Conservation (phyloP, 2,888 invertebrate species). For the Coecobrya sp. region DNA sequence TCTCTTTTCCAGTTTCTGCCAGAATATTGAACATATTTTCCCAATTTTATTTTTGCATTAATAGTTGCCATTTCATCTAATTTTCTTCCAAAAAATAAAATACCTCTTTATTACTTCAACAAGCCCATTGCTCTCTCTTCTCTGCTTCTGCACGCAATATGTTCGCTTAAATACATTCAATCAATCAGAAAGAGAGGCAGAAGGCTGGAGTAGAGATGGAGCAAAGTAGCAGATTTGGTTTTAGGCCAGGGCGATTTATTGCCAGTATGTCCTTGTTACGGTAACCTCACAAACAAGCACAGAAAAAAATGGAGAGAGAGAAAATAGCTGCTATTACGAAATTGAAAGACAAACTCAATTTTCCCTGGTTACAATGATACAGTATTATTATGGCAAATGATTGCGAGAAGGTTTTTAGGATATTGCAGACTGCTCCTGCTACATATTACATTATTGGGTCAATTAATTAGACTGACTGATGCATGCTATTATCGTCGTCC, state of each 20-base stretch:
- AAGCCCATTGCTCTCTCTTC: not conserved
- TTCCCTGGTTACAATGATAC: not conserved
- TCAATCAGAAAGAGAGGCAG: slow-evolving; percentile 3
- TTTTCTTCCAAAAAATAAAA: not conserved
- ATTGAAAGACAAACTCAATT: too few relatives aligned
- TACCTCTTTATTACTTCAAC: not conserved
- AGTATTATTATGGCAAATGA: not conserved
- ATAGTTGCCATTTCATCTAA: too few relatives aligned
- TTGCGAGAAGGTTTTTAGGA: not conserved
- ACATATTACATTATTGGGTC: not conserved
- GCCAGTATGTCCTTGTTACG: slow-evolving; percentile 25
- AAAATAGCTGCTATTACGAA: not conserved
- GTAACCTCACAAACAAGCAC: not conserved
- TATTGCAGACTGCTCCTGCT: not conserved
- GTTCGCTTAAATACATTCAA: not conserved
- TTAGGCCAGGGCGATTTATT: slow-evolving; percentile 10
- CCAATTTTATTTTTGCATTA: not conserved
- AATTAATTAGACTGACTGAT: slow-evolving; percentile 5
- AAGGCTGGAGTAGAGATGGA: not conserved
- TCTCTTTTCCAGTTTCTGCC: too few relatives aligned
- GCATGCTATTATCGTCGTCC: not conserved
- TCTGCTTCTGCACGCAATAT: not conserved
- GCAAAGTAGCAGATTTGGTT: not conserved
- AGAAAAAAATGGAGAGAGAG: not conserved
- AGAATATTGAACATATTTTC: too few relatives aligned